Evolutionary conservation across 2,888 invertebrate species (phyloP).

Genomic region (Ditylenchus weischeri): DNA sequence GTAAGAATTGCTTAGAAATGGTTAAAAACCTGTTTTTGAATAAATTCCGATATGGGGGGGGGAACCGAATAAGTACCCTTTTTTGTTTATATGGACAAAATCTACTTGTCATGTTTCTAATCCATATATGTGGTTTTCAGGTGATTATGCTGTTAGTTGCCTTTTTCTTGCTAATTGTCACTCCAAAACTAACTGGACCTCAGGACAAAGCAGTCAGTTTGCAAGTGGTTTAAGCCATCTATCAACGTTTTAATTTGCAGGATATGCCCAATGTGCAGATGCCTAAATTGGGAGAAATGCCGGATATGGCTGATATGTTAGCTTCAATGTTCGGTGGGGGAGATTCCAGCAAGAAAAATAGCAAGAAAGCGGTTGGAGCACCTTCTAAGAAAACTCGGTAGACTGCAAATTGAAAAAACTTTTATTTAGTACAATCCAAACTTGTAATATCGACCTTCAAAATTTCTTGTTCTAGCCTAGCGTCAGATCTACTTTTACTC

Average conservation of each 20-base stretch:
- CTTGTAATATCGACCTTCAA: no score
- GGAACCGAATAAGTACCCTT: no score
- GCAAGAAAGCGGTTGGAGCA: conserved; percentile 4
- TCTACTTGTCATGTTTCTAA: no score
- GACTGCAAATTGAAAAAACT: no score
- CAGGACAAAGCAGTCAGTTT: conserved; percentile 81
- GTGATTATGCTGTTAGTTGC: conserved; percentile 41
- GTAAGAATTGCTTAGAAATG: no score
- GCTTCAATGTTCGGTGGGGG: conserved; percentile 80
- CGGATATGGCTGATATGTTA: conserved; percentile 89
- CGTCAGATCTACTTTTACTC: no score
- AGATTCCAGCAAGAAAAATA: conserved; percentile 10
- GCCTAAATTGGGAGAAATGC: conserved; percentile 68
- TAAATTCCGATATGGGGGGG: no score
- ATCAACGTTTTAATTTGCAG: conserved; percentile 6
- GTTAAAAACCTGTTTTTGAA: no score
- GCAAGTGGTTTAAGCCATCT: neutral
- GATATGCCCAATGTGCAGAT: conserved; percentile 47
- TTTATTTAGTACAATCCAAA: no score
- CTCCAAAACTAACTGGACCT: conserved; percentile 64
- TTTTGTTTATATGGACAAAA: no score
- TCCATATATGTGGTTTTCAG: neutral
- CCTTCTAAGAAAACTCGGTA: neutral
- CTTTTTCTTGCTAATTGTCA: conserved; percentile 47
- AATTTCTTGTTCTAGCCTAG: no score